phyloP scores from a whole-genome alignment of 2,797 vertebrate species.

The Naso thynnoides region DNA sequence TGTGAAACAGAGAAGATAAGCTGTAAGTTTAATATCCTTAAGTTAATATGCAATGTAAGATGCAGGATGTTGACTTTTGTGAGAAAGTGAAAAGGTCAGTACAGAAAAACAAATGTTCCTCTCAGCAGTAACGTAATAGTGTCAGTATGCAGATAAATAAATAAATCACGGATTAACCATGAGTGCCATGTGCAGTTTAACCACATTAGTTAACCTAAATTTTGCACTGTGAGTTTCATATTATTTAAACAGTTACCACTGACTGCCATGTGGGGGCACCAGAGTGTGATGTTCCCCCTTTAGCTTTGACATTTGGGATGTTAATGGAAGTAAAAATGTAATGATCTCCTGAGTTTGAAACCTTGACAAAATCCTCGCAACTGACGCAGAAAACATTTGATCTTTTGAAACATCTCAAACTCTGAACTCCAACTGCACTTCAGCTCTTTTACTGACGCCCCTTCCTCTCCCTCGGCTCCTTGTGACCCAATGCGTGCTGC shows the following conservation, averaged over 20 bases:
- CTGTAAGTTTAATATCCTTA: neutral
- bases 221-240: neutral
- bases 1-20: too few species aligned
- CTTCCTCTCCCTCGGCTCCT: slow-evolving; percentile 51
- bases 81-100: neutral
- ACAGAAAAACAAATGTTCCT: neutral
- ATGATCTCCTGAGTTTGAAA: slow-evolving; percentile 19
- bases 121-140: neutral
- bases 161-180: neutral
- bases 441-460: slow-evolving; percentile 34
- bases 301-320: neutral
- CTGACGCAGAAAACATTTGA: slow-evolving; percentile 38
- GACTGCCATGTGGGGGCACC: slow-evolving; percentile 41
- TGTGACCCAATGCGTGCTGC: slow-evolving; percentile 56
- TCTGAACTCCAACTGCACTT: slow-evolving; percentile 45
- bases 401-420: slow-evolving; percentile 28
- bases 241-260: neutral
- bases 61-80: neutral
- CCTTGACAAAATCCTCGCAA: neutral
- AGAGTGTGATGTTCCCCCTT: slow-evolving; percentile 16
- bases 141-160: too few species aligned
- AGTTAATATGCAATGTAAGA: neutral
- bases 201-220: neutral
- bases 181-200: neutral
- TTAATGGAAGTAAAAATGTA: slow-evolving; percentile 5